Conservation (phyloP, 2,797 vertebrate species). For the Erethizon dorsatum region DNA sequence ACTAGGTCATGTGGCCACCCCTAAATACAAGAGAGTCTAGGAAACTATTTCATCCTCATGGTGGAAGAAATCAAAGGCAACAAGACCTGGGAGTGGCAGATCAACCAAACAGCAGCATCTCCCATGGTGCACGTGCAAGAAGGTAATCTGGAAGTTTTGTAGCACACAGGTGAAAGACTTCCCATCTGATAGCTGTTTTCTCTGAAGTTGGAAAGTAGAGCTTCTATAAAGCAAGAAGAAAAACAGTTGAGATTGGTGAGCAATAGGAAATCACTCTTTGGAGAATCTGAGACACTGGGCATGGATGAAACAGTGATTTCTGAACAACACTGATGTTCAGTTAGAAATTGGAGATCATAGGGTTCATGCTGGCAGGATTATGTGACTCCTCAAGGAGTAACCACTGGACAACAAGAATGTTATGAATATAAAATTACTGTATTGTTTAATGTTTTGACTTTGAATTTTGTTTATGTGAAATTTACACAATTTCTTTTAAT, state of each 20-base stretch:
- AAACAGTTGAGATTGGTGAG: not conserved
- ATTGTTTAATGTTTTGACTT: not conserved
- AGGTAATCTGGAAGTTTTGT: too few relatives aligned
- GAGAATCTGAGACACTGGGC: not conserved
- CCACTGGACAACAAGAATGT: not conserved
- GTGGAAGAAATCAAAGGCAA: not conserved
- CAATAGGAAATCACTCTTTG: not conserved
- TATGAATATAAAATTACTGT: not conserved
- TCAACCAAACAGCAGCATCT: not conserved
- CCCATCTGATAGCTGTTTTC: not conserved
- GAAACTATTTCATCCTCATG: not conserved
- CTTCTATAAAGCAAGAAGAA: not conserved
- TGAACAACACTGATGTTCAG: not conserved
- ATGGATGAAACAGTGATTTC: not conserved
- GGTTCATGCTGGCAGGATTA: not conserved
- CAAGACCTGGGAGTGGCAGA: not conserved
- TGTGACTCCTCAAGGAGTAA: not conserved
- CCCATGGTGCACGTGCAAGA: not conserved
- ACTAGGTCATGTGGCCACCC: not conserved
- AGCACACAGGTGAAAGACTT: not conserved
- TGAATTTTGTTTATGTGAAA: slow-evolving; percentile 28
- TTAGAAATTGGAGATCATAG: not conserved
- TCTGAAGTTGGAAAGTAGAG: not conserved
- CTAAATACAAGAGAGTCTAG: not conserved
- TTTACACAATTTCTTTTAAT: not conserved